Evolutionary conservation across 1,140 invertebrate species (phyloP).

Genomic region (Drosophila rhopaloa): DNA sequence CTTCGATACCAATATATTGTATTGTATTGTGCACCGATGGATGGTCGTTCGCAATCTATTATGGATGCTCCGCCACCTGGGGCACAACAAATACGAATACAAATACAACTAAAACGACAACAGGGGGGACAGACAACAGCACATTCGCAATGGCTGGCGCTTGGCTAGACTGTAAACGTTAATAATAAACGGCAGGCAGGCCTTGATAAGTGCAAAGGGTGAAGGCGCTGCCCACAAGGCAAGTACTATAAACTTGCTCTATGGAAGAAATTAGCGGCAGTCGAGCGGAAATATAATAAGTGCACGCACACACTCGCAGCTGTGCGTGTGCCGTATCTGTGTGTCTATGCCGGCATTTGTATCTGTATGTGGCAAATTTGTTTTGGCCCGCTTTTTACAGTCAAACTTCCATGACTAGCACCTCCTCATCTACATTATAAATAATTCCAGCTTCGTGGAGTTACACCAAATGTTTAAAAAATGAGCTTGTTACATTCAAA

Average conservation of each 20-base stretch:
- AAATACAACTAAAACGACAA: conserved; percentile 1
- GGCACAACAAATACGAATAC: conserved; percentile 6
- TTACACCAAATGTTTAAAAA: background rate
- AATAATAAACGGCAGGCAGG: conserved; percentile 42
- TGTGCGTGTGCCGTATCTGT: conserved; percentile 10
- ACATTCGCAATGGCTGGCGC: conserved; percentile 51
- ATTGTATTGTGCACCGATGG: conserved; percentile 6
- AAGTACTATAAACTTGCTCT: conserved; percentile 57
- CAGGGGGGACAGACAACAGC: conserved; percentile 7
- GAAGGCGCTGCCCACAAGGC: conserved; percentile 27
- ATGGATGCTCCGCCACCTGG: conserved; percentile 66
- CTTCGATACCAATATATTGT: conserved; percentile 46
- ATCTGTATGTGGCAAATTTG: conserved; percentile 18
- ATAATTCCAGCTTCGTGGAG: background rate
- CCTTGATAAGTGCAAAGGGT: conserved; percentile 63
- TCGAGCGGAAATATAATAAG: conserved; percentile 78
- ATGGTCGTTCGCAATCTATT: conserved; percentile 37
- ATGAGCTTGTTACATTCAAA: too few relatives aligned
- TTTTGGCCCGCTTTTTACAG: conserved; percentile 21
- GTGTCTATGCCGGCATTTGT: conserved; percentile 1
- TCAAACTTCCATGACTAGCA: conserved; percentile 1
- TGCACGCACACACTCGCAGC: conserved; percentile 27
- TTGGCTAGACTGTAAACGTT: conserved; percentile 59
- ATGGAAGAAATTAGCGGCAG: conserved; percentile 61
- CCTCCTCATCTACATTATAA: background rate